Percentiles rank a stretch among this genome's conserved stretches.
phyloP scores from a whole-genome alignment of 2,113 vertebrate species.

The Periophthalmus modestus region DNA sequence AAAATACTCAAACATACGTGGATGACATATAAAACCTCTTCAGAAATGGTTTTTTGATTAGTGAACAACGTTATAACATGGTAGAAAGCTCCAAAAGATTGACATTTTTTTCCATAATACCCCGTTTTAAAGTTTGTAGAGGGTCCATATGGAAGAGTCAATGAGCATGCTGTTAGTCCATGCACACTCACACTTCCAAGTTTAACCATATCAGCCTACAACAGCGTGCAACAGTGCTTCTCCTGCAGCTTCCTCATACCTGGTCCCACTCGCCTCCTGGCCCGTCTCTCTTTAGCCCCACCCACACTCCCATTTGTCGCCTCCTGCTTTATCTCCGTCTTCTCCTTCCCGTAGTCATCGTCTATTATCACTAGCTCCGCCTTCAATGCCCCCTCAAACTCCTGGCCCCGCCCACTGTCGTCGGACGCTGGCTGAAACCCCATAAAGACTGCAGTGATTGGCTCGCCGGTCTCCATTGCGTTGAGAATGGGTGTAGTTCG shows the following conservation, averaged over 20 bases:
- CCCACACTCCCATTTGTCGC: constrained; percentile 70
- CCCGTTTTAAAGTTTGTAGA: too few species aligned
- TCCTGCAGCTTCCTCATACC: constrained; percentile 76
- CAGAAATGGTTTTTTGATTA: too few species aligned
- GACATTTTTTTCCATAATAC: too few species aligned
- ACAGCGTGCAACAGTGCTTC: constrained; percentile 60
- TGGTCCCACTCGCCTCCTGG: constrained; percentile 68
- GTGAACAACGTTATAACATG: too few species aligned
- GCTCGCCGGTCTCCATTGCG: constrained; percentile 78
- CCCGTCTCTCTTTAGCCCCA: constrained; percentile 44
- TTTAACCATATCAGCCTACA: constrained; percentile 16
- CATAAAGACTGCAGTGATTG: constrained; percentile 92
- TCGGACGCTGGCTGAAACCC: constrained; percentile 83
- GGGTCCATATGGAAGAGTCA: too few species aligned
- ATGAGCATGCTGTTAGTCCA: background rate
- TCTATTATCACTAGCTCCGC: constrained; percentile 88
- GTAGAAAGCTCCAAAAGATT: too few species aligned
- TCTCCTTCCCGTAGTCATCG: constrained; percentile 41
- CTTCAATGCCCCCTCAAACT: constrained; percentile 81
- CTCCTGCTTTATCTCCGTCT: constrained; percentile 52
- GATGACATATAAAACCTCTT: too few species aligned
- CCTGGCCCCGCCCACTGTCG: constrained; percentile 57
- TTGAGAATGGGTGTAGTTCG: constrained; percentile 73
- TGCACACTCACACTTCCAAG: background rate
- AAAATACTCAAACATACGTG: too few species aligned